Evolutionary conservation across 2,888 invertebrate species (phyloP).

Genomic region (Aspidiotus destructor): DNA sequence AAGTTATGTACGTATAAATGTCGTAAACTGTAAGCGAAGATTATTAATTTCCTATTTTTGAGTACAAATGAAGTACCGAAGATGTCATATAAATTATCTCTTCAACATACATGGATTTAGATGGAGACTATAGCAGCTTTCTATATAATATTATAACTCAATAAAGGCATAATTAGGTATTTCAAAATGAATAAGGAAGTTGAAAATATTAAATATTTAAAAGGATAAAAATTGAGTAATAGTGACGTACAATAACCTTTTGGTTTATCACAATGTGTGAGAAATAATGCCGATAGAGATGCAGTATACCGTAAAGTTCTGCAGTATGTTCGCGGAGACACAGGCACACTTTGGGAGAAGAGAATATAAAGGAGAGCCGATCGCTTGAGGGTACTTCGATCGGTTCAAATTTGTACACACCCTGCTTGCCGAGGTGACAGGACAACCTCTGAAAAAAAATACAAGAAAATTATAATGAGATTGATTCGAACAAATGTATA

Average conservation of each 20-base stretch:
- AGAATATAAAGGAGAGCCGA: slow-evolving; percentile 26
- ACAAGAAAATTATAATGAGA: slow-evolving; percentile 8
- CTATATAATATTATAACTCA: slow-evolving; percentile 8
- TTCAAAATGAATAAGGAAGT: not conserved
- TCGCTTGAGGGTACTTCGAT: slow-evolving; percentile 33
- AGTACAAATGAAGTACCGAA: too few relatives aligned
- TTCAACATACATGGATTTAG: too few relatives aligned
- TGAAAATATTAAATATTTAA: not conserved
- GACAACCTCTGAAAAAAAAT: slow-evolving; percentile 40
- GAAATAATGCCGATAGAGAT: slow-evolving; percentile 25
- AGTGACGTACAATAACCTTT: slow-evolving; percentile 12
- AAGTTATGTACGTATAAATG: slow-evolving; percentile 7
- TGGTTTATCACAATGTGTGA: slow-evolving; percentile 25
- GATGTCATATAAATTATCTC: too few relatives aligned
- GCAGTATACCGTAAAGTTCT: not conserved
- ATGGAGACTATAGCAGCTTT: not conserved
- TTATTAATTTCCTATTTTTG: not conserved
- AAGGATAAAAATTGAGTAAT: slow-evolving; percentile 3
- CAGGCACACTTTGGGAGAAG: slow-evolving; percentile 27
- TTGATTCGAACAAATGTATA: too few relatives aligned
- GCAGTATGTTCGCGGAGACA: slow-evolving; percentile 20
- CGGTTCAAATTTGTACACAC: slow-evolving; percentile 38
- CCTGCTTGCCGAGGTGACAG: slow-evolving; percentile 42
- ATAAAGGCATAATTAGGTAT: slow-evolving; percentile 7
- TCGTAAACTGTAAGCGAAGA: slow-evolving; percentile 9